A percentile compares a stretch with the other conserved stretches of the same genome.
Conservation (phyloP, 1,140 invertebrate genomes). For the Elymnias hypermnestra region DNA sequence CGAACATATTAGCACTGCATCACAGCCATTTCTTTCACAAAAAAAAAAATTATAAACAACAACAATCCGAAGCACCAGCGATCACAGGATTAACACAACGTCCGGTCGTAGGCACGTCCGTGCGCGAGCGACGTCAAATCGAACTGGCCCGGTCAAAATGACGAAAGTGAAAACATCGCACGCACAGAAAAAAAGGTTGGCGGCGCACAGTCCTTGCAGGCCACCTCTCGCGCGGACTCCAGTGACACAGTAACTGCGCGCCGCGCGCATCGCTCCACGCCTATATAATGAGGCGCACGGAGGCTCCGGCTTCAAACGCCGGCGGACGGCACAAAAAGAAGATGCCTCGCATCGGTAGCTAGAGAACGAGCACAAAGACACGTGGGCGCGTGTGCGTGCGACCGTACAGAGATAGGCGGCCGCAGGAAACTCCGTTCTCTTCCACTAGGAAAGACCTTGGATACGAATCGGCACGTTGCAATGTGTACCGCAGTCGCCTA, state of each 20-base stretch:
- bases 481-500: slow-evolving; percentile 71
- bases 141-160: slow-evolving; percentile 74
- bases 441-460: slow-evolving; percentile 77
- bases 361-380: slow-evolving; percentile 66
- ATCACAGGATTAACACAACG: slow-evolving; percentile 71
- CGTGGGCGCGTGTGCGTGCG: slow-evolving; percentile 64
- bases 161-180: slow-evolving; percentile 76
- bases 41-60: slow-evolving; percentile 48
- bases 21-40: slow-evolving; percentile 70
- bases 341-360: slow-evolving; percentile 62
- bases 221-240: slow-evolving; percentile 69
- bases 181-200: slow-evolving; percentile 74
- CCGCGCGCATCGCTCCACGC: slow-evolving; percentile 63
- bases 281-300: slow-evolving; percentile 67
- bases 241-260: slow-evolving; percentile 72
- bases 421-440: slow-evolving; percentile 77
- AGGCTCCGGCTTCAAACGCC: slow-evolving; percentile 59
- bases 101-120: slow-evolving; percentile 67
- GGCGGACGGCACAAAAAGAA: slow-evolving; percentile 66
- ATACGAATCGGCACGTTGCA: slow-evolving; percentile 70
- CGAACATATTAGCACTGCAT: slow-evolving; percentile 73
- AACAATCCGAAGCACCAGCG: slow-evolving; percentile 66
- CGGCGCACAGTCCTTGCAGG: slow-evolving; percentile 69
- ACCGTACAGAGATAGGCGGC: slow-evolving; percentile 68
- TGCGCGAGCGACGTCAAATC: slow-evolving; percentile 71